Percentiles rank a stretch among this genome's conserved stretches.
phyloP scores from a whole-genome alignment of 2,888 invertebrate genomes.

The Cephus spinipes region DNA sequence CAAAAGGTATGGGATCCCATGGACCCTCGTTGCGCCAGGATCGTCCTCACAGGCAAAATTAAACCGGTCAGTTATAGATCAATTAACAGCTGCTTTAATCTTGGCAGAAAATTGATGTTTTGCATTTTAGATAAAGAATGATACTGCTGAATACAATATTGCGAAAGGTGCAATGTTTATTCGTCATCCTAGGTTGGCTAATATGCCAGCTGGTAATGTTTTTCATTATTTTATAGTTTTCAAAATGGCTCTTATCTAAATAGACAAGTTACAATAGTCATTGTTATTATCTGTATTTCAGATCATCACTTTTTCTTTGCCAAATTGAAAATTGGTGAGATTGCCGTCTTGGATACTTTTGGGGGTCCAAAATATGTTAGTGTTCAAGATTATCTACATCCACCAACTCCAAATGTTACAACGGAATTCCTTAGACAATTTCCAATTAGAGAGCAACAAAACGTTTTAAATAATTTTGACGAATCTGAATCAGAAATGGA shows the following conservation, averaged over 20 bases:
- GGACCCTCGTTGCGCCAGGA: slow-evolving; percentile 81
- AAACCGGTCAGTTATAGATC: slow-evolving; percentile 68
- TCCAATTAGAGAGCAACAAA: not conserved
- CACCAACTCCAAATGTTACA: slow-evolving; percentile 31
- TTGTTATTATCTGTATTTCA: slow-evolving; percentile 61
- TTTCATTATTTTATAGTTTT: not conserved
- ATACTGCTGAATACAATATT: slow-evolving; percentile 70
- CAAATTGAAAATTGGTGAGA: slow-evolving; percentile 79
- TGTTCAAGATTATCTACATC: slow-evolving; percentile 73
- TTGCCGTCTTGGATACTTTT: slow-evolving; percentile 83
- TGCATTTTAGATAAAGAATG: slow-evolving; percentile 69
- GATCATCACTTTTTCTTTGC: slow-evolving; percentile 85
- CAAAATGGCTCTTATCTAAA: not conserved
- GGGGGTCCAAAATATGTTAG: slow-evolving; percentile 81
- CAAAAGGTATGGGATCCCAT: slow-evolving; percentile 76
- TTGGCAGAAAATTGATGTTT: not conserved
- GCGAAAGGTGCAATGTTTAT: slow-evolving; percentile 75
- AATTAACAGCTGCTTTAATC: not conserved
- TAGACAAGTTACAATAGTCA: not conserved
- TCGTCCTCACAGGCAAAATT: slow-evolving; percentile 77
- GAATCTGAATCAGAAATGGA: not conserved
- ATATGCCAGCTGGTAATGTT: slow-evolving; percentile 73
- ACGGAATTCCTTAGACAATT: slow-evolving; percentile 28
- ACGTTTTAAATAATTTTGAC: not conserved
- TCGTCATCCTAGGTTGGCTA: slow-evolving; percentile 78